Evolutionary conservation across 2,888 invertebrate species (phyloP).

Genomic region (Drosophila ochracea): DNA sequence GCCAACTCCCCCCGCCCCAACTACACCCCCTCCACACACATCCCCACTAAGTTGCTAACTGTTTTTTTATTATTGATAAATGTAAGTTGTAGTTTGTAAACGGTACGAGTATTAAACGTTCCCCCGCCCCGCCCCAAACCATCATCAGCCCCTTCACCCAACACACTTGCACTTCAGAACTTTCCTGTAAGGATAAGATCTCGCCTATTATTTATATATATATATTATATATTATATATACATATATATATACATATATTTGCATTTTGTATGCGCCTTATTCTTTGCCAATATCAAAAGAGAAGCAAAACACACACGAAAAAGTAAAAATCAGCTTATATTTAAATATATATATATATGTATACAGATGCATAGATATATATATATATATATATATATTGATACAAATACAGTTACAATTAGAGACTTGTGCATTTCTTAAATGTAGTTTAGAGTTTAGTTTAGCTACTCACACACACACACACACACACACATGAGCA

Average conservation of each 20-base stretch:
- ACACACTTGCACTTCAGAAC: slow-evolving; percentile 66
- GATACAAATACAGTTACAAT: slow-evolving; percentile 51
- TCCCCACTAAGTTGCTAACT: slow-evolving; percentile 46
- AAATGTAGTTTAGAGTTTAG: slow-evolving; percentile 72
- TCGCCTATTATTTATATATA: slow-evolving; percentile 69
- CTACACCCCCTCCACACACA: slow-evolving; percentile 31
- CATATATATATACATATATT: slow-evolving; percentile 1
- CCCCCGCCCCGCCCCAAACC: slow-evolving; percentile 3
- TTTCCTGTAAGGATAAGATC: slow-evolving; percentile 81
- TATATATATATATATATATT: slow-evolving; percentile 21
- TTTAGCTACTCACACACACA: slow-evolving; percentile 37
- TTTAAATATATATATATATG: slow-evolving; percentile 30
- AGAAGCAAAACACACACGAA: slow-evolving; percentile 18
- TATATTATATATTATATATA: background rate
- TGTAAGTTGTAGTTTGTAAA: slow-evolving; percentile 56
- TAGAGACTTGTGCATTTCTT: slow-evolving; percentile 82
- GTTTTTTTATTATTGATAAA: slow-evolving; percentile 59
- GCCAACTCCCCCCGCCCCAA: slow-evolving; percentile 6
- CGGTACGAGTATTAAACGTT: slow-evolving; percentile 65
- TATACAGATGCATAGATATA: slow-evolving; percentile 16
- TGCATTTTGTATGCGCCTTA: slow-evolving; percentile 64
- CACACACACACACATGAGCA: slow-evolving; percentile 13
- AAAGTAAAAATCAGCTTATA: slow-evolving; percentile 24
- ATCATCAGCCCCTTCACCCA: slow-evolving; percentile 8
- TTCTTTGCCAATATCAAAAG: slow-evolving; percentile 61